Evolutionary conservation across 2,888 invertebrate genomes (phyloP), one percentile per base, ranked within the genome.

Genomic region (Lasioglossum lativentre): DNA sequence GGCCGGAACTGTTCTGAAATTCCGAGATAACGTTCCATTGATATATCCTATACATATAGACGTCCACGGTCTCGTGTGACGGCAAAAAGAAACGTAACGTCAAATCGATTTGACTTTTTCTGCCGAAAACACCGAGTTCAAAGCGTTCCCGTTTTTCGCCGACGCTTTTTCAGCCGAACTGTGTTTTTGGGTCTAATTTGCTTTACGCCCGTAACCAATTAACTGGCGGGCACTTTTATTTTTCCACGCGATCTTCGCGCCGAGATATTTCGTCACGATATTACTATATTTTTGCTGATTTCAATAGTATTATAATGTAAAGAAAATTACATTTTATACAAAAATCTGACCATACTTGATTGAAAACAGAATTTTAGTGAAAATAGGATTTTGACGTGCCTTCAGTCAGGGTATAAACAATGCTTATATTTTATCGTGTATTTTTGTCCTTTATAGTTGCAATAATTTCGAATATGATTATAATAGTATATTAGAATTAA

Each of bases 1-100:
- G 71, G 52, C 27, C 59, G 75, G 23, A 78, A 78, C 81, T 73
- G 59, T 73, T 68, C 78, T 73, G 71, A 75, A 63, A 73, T 78
- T 63, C 56, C 14, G 63, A 45, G 85, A 85, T 78, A 78, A 66
- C 52, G 68, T 63, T 75, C 42, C 72, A 40, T 74, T 38, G 73
- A 82, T 75, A 56, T 34, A 23, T 70, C 34, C 47, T 12, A 12
- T 56, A 12, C n/a, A 12, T 16, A 16, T 19, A 4, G 59, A 75
- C 75, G 68, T 40, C 19, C 56, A 38, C 23, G 40, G 40, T 45
- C 27, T 40, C 38, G 14, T 23, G 4, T 56, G 2, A 42, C 8
- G 19, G 16, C 1, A 5, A 16, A 52, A 42, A 27, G 70, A 8
- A 71, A 59, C 56, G 42, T n/a, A 71, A 71, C 52, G 30, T 14